These are phyloP conservation scores for Xylota sylvarum DNA, from an alignment of 2,888 invertebrate species.

Conservation along the genomic window DNA sequence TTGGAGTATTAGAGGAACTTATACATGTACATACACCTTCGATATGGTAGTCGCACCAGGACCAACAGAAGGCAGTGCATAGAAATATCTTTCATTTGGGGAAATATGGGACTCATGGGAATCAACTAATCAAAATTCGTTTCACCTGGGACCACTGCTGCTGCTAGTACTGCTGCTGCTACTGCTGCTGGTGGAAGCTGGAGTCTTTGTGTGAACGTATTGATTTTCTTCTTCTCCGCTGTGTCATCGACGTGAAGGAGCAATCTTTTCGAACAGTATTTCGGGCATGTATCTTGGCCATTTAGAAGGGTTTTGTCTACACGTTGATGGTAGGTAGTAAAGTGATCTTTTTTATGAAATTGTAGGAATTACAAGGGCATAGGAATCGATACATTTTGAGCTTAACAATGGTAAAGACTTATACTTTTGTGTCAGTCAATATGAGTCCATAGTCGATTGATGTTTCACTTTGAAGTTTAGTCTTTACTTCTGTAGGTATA, in stretches of 20 bases:
- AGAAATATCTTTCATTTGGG: constrained; percentile 79
- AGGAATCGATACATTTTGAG: neutral
- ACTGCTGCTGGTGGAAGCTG: constrained; percentile 65
- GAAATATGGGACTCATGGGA: constrained; percentile 84
- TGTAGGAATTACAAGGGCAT: neutral
- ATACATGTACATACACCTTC: constrained; percentile 52
- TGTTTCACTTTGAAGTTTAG: no score
- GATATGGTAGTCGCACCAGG: constrained; percentile 70
- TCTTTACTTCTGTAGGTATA: no score
- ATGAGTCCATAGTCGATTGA: no score
- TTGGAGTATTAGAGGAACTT: constrained; percentile 54
- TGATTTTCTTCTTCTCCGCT: constrained; percentile 79
- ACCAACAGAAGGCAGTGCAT: constrained; percentile 73
- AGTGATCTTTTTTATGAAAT: constrained; percentile 45
- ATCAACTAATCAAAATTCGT: constrained; percentile 85
- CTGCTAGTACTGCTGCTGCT: constrained; percentile 63
- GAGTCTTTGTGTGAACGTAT: constrained; percentile 79
- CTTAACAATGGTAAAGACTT: neutral
- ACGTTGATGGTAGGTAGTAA: constrained; percentile 31
- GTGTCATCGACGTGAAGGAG: constrained; percentile 61
- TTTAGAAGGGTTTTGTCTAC: constrained; percentile 63
- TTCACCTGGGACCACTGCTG: constrained; percentile 82
- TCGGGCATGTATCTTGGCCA: constrained; percentile 49
- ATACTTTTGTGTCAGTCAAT: no score
- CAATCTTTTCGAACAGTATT: constrained; percentile 50